These are phyloP conservation scores for Phymorhynchus buccinoides DNA, from an alignment of 1,140 invertebrate genomes.

Conservation along the genomic window DNA sequence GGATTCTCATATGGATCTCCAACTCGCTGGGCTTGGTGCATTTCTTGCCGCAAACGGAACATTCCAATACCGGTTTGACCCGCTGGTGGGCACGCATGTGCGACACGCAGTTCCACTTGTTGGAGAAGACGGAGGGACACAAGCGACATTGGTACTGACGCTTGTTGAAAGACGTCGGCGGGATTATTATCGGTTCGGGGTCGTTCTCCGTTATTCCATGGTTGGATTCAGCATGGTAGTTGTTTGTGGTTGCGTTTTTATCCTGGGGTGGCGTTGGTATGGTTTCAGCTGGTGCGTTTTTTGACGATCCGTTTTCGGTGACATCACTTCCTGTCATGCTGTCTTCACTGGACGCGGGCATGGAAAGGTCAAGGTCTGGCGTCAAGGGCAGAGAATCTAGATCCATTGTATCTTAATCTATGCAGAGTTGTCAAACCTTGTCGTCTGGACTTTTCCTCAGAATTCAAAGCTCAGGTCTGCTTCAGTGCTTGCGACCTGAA, in stretches of 20 bases:
- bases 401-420: not conserved
- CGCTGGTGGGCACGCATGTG: constrained; percentile 23
- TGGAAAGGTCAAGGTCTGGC: not conserved
- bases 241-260: too few species aligned
- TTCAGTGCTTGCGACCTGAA: too few species aligned
- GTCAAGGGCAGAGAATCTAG: not conserved
- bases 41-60: constrained; percentile 7
- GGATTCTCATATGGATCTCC: constrained; percentile 41
- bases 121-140: not conserved
- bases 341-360: not conserved
- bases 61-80: not conserved
- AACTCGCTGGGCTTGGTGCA: constrained; percentile 32
- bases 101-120: constrained; percentile 34
- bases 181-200: not conserved
- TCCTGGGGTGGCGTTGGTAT: not conserved
- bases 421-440: too few species aligned
- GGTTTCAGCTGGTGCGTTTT: not conserved
- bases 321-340: not conserved
- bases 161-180: not conserved
- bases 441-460: too few species aligned
- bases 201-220: not conserved
- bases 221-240: too few species aligned
- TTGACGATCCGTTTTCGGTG: not conserved
- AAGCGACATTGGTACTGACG: constrained; percentile 19
- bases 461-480: too few species aligned